Evolutionary conservation across 1,140 invertebrate genomes (phyloP).

Genomic region (Drosophila nigromelanica): DNA sequence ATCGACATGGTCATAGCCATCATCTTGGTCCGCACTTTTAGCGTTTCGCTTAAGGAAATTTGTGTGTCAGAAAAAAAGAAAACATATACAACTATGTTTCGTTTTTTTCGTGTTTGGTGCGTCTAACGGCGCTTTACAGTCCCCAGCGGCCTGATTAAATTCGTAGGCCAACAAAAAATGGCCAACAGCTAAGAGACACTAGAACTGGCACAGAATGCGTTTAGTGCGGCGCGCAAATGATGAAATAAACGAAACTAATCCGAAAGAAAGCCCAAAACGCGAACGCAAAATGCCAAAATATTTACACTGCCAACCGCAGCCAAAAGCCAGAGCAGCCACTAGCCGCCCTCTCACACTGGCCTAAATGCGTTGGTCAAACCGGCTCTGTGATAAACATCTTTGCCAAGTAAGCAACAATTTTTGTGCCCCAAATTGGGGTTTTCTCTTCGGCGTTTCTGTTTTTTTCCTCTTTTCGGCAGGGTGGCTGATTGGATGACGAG

Average conservation of each 20-base stretch:
- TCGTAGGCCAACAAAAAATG: conserved; percentile 48
- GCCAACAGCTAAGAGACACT: conserved; percentile 27
- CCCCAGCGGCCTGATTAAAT: conserved; percentile 82
- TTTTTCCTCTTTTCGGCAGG: conserved; percentile 30
- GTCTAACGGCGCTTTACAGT: conserved; percentile 64
- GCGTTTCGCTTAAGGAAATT: conserved; percentile 71
- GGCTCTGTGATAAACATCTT: conserved; percentile 79
- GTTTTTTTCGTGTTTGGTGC: conserved; percentile 14
- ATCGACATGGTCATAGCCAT: conserved; percentile 68
- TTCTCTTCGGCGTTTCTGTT: conserved; percentile 36
- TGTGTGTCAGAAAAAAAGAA: conserved; percentile 18
- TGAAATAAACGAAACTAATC: conserved; percentile 82
- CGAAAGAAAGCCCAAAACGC: conserved; percentile 73
- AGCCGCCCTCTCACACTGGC: conserved; percentile 3
- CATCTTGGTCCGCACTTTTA: conserved; percentile 57
- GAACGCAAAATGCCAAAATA: conserved; percentile 72
- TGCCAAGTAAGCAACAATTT: conserved; percentile 83
- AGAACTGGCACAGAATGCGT: conserved; percentile 57
- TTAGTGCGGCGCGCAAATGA: conserved; percentile 76
- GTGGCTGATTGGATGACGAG: conserved; percentile 77
- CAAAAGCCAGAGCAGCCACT: conserved; percentile 46
- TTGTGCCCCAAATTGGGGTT: conserved; percentile 80
- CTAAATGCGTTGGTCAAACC: conserved; percentile 40
- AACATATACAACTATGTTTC: conserved; percentile 18
- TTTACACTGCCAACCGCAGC: conserved; percentile 72